Conservation (phyloP, 2,888 invertebrate species). For the Osmoderma eremita region DNA sequence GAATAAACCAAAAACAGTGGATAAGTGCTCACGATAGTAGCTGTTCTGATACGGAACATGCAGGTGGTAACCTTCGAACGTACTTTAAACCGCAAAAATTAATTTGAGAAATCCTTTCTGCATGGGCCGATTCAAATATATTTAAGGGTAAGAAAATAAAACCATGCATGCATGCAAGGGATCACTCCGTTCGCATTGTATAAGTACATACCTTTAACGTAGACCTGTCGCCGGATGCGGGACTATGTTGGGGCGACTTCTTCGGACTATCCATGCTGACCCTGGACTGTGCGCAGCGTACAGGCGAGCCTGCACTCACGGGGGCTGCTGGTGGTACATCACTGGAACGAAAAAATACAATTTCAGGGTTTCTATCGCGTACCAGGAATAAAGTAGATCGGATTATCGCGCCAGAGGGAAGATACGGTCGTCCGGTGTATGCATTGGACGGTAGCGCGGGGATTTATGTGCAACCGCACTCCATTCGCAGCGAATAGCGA, state of each 20-base stretch:
- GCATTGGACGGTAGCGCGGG: not conserved
- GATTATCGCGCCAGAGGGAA: too few species aligned
- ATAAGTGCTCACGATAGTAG: too few species aligned
- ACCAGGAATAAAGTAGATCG: too few species aligned
- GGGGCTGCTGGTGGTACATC: conserved; percentile 71
- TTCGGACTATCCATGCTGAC: conserved; percentile 69
- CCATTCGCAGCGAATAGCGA: not conserved
- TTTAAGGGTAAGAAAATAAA: too few species aligned
- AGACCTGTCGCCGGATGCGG: conserved; percentile 66
- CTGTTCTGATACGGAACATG: too few species aligned
- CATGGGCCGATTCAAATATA: too few species aligned
- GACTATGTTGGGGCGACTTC: conserved; percentile 69
- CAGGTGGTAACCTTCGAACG: too few species aligned
- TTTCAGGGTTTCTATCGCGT: conserved; percentile 23
- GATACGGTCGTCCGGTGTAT: conserved; percentile 3
- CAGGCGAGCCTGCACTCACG: conserved; percentile 68
- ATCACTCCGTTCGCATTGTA: too few species aligned
- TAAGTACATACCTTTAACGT: conserved; percentile 61
- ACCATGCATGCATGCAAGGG: too few species aligned
- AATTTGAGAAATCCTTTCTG: too few species aligned
- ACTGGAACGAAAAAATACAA: conserved; percentile 66
- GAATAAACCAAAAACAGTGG: too few species aligned
- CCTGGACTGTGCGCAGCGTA: conserved; percentile 65
- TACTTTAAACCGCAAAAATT: too few species aligned
- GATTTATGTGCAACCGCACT: not conserved